These are phyloP conservation scores for Tortrix viridana DNA, from an alignment of 2,888 invertebrate genomes.

Conservation along the genomic window DNA sequence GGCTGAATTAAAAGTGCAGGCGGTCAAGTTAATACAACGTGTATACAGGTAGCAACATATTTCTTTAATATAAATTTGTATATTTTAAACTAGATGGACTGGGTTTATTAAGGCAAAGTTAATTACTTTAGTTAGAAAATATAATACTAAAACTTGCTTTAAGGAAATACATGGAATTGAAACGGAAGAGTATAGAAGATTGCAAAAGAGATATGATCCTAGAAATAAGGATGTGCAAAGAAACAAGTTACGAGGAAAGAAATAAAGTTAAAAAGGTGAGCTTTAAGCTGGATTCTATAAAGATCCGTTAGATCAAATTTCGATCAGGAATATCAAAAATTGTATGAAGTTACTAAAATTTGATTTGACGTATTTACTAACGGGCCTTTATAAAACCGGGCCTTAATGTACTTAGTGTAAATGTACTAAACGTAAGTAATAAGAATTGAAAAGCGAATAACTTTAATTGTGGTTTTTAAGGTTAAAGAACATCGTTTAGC, in stretches of 20 bases:
- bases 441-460: not conserved
- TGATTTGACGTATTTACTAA: too few species aligned
- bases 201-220: slow-evolving; percentile 57
- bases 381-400: too few species aligned
- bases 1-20: slow-evolving; percentile 52
- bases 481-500: slow-evolving; percentile 36
- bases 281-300: too few species aligned
- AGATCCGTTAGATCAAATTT: too few species aligned
- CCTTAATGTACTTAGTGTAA: too few species aligned
- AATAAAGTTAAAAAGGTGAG: slow-evolving; percentile 51
- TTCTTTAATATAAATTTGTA: too few species aligned
- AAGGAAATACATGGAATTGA: slow-evolving; percentile 63
- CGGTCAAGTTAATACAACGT: slow-evolving; percentile 60
- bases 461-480: slow-evolving; percentile 34
- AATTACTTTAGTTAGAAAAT: not conserved
- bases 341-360: too few species aligned
- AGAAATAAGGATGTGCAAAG: slow-evolving; percentile 50
- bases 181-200: slow-evolving; percentile 55
- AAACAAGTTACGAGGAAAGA: slow-evolving; percentile 38
- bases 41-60: slow-evolving; percentile 53
- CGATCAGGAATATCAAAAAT: too few species aligned
- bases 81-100: too few species aligned
- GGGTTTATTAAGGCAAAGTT: not conserved
- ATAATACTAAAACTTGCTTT: slow-evolving; percentile 31
- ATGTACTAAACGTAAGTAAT: not conserved